A percentile compares a stretch with the other conserved stretches of the same genome.
phyloP scores from a whole-genome alignment of 1,140 invertebrate genomes.

The Pseudomyrmex cubaensis region DNA sequence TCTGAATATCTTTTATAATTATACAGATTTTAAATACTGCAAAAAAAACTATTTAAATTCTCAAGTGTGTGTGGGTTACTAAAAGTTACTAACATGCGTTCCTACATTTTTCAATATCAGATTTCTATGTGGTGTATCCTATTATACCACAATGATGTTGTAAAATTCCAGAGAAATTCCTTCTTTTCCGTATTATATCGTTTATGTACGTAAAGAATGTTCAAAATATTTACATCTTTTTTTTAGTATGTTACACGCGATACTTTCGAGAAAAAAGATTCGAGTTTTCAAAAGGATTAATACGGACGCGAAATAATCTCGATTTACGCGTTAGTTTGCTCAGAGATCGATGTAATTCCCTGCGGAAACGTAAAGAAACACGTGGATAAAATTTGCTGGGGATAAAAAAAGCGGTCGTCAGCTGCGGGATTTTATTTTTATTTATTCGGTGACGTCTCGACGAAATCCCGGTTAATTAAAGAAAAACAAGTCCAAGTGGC shows the following conservation, averaged over 20 bases:
- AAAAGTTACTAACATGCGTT: too few relatives aligned
- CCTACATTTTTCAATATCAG: too few relatives aligned
- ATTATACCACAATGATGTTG: neutral
- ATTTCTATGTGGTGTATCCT: neutral
- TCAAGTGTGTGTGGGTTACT: too few relatives aligned
- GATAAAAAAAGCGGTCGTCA: neutral
- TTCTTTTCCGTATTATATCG: neutral
- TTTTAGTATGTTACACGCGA: too few relatives aligned
- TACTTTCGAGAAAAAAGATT: neutral
- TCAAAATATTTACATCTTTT: too few relatives aligned
- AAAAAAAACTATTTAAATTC: too few relatives aligned
- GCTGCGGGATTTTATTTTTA: conserved; percentile 7
- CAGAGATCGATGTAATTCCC: neutral
- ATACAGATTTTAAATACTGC: too few relatives aligned
- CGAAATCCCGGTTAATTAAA: conserved; percentile 45
- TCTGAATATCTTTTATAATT: neutral
- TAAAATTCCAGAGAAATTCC: neutral
- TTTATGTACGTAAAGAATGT: too few relatives aligned
- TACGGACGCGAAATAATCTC: neutral
- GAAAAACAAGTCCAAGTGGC: conserved; percentile 44
- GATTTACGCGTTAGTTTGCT: neutral
- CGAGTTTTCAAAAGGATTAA: neutral
- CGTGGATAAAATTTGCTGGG: neutral
- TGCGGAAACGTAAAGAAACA: neutral
- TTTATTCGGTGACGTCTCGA: neutral